Conservation (phyloP, 2,888 invertebrate genomes). For the Drosophila cognata region DNA sequence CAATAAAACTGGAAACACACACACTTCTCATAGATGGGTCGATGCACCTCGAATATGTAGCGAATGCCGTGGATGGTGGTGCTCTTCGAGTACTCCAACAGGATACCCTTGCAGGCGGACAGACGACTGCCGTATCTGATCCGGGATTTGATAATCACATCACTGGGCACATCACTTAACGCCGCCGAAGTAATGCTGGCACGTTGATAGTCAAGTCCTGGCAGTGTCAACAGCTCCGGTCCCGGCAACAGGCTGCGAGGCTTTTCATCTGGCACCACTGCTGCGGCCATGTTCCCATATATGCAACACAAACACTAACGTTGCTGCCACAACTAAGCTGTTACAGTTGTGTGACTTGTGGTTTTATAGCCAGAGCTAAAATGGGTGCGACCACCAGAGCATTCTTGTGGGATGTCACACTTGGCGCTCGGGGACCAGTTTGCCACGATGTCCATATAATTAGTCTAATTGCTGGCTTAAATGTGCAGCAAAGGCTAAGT, state of each 20-base stretch:
- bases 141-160: conserved; percentile 82
- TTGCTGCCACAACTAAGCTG: conserved; percentile 49
- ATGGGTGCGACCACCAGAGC: conserved; percentile 46
- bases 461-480: conserved; percentile 46
- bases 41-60: conserved; percentile 82
- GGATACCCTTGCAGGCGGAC: conserved; percentile 80
- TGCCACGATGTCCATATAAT: conserved; percentile 29
- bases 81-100: conserved; percentile 82
- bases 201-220: conserved; percentile 56
- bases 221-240: conserved; percentile 65
- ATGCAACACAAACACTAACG: conserved; percentile 19
- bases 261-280: conserved; percentile 45
- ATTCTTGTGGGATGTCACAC: conserved; percentile 49
- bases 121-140: conserved; percentile 81
- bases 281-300: conserved; percentile 33
- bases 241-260: conserved; percentile 56
- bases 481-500: conserved; percentile 2
- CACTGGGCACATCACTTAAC: conserved; percentile 83
- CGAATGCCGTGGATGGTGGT: conserved; percentile 84
- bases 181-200: conserved; percentile 79
- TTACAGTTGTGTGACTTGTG: conserved; percentile 20
- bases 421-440: conserved; percentile 22
- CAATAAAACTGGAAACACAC: neutral
- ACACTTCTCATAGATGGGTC: conserved; percentile 83
- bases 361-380: conserved; percentile 59